Evolutionary conservation across 2,888 invertebrate species (phyloP), one percentile per base, ranked within the genome.

Genomic region (Drosophila meridionalis): DNA sequence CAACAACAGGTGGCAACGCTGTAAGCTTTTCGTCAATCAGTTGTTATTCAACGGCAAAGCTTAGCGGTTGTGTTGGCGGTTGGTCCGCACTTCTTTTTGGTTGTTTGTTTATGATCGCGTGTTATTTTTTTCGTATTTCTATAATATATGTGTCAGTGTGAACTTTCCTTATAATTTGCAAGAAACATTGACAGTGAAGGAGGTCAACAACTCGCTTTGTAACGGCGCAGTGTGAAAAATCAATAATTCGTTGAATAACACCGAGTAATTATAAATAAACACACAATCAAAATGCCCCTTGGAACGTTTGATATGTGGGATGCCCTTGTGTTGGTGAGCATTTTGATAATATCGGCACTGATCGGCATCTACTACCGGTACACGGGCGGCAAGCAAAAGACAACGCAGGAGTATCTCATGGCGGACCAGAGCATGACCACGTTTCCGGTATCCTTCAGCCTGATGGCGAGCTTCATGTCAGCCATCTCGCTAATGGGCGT

Each of bases 401-500:
- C 98, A 3, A 96, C 96, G 60, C 95, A 97, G 96, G 98, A 98
- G 93, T 98, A 97, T 90, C 95, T 98, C 64, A 93, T 97, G 78
- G 98, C 97, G 0, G 96, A 97, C 90, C 95, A 95, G 77, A 97
- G 96, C 82, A 96, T 98, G 96, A 95, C 96, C 3, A 94, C 97
- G 80, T 91, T 95, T 45, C 97, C 98, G 0, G 97, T 98, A 0
- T 96, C 97, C 7, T 96, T 98, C 78, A 98, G 98, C 4, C 93
- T 98, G 64, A 97, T 98, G 96, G 98, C 98, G 6, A 97, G 97
- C 28, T 98, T 98, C 92, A 97, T 98, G 96, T 98, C 98, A 0
- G 97, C 98, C 55, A 96, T 98, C 71, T 96, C 97, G 0, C 92
- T 98, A 36, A 94, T 98, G 52, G 98, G 98, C n/a, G 97, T 98